Evolutionary conservation across 2,888 invertebrate species (phyloP).

Genomic region (Leptogaster cylindrica): DNA sequence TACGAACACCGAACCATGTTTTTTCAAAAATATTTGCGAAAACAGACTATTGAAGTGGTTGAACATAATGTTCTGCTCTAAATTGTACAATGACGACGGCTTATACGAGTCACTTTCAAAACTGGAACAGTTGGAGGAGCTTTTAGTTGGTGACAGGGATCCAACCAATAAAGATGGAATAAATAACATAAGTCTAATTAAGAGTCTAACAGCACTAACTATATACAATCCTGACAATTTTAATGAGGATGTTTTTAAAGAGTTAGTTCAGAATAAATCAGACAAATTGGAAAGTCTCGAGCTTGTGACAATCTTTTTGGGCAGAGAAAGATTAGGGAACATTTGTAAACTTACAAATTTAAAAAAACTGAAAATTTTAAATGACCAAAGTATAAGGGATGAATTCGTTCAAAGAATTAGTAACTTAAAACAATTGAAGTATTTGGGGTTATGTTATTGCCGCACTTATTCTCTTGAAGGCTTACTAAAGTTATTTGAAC

Average conservation of each 20-base stretch:
- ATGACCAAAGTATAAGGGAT: not conserved
- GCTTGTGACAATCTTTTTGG: slow-evolving; percentile 39
- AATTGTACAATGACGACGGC: too few species aligned
- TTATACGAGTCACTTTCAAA: too few species aligned
- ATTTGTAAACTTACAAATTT: slow-evolving; percentile 25
- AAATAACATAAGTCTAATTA: too few species aligned
- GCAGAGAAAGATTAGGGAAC: slow-evolving; percentile 16
- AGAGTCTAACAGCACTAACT: too few species aligned
- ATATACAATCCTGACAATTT: too few species aligned
- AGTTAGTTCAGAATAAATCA: slow-evolving; percentile 23
- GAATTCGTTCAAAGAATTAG: slow-evolving; percentile 23
- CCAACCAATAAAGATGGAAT: too few species aligned
- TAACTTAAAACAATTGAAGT: too few species aligned
- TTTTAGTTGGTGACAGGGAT: too few species aligned
- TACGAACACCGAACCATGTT: slow-evolving; percentile 43
- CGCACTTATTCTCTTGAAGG: too few species aligned
- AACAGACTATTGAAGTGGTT: slow-evolving; percentile 38
- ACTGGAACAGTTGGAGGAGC: slow-evolving; percentile 17
- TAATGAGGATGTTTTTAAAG: not conserved
- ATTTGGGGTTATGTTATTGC: too few species aligned
- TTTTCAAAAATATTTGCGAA: slow-evolving; percentile 33
- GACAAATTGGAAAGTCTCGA: slow-evolving; percentile 32
- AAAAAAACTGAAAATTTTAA: slow-evolving; percentile 34
- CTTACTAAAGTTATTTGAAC: too few species aligned
- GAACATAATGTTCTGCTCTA: slow-evolving; percentile 44